phyloP scores from a whole-genome alignment of 2,888 invertebrate species.

The Gnatocerus cornutus region DNA sequence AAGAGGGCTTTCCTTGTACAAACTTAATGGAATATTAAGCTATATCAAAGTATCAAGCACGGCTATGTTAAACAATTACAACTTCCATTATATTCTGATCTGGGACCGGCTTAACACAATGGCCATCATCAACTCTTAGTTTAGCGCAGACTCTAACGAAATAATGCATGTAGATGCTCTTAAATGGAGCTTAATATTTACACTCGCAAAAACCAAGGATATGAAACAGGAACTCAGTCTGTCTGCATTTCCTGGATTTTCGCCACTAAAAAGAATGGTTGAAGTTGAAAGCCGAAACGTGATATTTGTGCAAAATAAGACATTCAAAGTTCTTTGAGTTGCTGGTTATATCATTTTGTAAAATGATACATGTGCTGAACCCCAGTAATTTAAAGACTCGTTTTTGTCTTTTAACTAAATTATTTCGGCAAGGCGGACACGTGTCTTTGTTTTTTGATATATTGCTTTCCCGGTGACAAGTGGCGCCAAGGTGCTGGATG shows the following conservation, averaged over 20 bases:
- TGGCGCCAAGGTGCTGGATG: too few species aligned
- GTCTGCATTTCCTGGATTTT: not conserved
- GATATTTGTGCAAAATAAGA: constrained; percentile 5
- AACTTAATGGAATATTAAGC: constrained; percentile 53
- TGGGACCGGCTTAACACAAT: constrained; percentile 50
- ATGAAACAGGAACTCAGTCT: not conserved
- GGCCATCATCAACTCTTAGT: constrained; percentile 44
- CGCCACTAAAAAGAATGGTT: not conserved
- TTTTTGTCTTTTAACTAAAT: not conserved
- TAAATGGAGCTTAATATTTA: constrained; percentile 9
- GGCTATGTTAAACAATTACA: constrained; percentile 55
- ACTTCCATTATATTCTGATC: constrained; percentile 54
- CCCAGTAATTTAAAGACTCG: not conserved
- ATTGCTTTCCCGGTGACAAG: too few species aligned
- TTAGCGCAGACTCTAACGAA: constrained; percentile 15
- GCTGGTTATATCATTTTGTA: constrained; percentile 2
- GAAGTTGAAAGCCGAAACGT: constrained; percentile 7
- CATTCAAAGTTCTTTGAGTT: constrained; percentile 1
- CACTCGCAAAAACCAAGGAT: not conserved
- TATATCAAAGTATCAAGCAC: constrained; percentile 50
- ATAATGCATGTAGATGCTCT: constrained; percentile 35
- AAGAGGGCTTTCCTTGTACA: constrained; percentile 50
- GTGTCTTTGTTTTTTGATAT: too few species aligned
- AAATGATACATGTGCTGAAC: not conserved
- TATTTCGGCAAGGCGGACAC: too few species aligned